Percentiles rank a stretch among this genome's conserved stretches.
phyloP scores from a whole-genome alignment of 2,888 invertebrate genomes.

The Plebejus melissa region DNA sequence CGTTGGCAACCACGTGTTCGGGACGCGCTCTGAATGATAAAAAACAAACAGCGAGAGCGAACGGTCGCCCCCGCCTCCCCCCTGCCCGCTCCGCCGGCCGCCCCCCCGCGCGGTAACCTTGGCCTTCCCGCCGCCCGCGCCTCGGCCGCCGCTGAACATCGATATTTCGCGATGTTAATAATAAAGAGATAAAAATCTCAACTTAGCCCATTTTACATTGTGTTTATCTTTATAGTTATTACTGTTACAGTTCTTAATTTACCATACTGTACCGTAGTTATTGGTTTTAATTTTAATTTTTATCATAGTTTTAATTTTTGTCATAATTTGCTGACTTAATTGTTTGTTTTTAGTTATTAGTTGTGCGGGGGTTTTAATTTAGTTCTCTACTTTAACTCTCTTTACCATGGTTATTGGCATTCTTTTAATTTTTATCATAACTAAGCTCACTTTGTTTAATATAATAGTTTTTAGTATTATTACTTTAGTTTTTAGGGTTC shows the following conservation, averaged over 20 bases:
- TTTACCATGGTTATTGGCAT: background rate
- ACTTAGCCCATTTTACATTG: background rate
- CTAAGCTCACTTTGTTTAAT: background rate
- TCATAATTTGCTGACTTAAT: background rate
- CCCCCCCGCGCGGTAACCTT: conserved; percentile 33
- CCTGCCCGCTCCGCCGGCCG: conserved; percentile 41
- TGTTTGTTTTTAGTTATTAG: no score
- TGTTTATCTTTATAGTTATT: background rate
- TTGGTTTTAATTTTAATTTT: background rate
- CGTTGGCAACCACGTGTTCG: conserved; percentile 44
- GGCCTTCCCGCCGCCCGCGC: background rate
- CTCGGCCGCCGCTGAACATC: conserved; percentile 12
- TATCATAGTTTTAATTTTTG: background rate
- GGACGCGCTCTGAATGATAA: conserved; percentile 44
- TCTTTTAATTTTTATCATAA: background rate
- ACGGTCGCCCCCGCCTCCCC: conserved; percentile 27
- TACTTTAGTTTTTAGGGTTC: background rate
- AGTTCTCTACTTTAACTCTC: background rate
- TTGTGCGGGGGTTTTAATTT: background rate
- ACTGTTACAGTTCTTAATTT: background rate
- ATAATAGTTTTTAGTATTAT: background rate
- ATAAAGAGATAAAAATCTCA: background rate
- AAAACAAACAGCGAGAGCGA: conserved; percentile 42
- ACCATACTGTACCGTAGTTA: background rate
- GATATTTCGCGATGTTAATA: conserved; percentile 1